Evolutionary conservation across 2,113 vertebrate genomes (phyloP).

Genomic region (Crotalus viridis): DNA sequence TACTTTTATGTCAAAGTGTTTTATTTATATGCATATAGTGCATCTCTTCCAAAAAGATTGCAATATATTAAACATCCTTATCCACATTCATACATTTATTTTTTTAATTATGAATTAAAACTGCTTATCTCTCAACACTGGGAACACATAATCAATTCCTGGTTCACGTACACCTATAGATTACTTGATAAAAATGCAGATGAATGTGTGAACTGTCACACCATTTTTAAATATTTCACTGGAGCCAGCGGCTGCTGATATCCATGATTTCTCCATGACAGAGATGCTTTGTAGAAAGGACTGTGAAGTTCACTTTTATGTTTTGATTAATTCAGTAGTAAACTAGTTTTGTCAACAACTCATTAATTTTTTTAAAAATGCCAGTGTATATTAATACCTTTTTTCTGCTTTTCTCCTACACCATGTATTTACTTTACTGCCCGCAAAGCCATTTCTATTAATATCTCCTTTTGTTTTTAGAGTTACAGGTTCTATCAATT

Average conservation of each 20-base stretch:
- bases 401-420: background rate
- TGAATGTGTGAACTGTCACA: background rate
- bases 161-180: background rate
- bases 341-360: background rate
- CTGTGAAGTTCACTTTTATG: background rate
- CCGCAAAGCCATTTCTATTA: background rate
- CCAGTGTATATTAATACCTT: background rate
- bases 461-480: background rate
- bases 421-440: background rate
- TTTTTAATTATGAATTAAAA: background rate
- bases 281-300: background rate
- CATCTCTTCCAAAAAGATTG: background rate
- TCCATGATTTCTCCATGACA: background rate
- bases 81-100: background rate
- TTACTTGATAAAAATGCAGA: background rate
- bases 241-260: background rate
- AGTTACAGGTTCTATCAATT: background rate
- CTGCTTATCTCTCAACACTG: background rate
- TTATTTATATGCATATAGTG: background rate
- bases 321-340: background rate
- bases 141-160: background rate
- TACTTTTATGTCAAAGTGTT: background rate
- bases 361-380: background rate
- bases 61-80: background rate
- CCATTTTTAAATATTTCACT: background rate